Evolutionary conservation across 1,140 invertebrate species (phyloP), one percentile per base, ranked within the genome.

Genomic region (Zaprionus vittiger): DNA sequence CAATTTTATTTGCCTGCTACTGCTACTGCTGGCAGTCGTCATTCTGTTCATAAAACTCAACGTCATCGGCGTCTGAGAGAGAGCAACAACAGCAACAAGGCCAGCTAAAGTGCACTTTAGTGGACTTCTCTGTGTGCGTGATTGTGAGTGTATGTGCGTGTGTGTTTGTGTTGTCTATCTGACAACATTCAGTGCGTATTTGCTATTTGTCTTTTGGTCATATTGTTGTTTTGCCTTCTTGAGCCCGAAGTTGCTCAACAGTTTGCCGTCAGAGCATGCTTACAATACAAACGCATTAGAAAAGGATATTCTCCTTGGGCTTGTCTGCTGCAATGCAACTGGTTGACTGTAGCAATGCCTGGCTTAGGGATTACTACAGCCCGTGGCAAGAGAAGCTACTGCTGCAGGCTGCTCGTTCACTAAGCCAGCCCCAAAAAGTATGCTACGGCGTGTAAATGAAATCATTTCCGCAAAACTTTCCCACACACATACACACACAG

Each of bases 41-140:
- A 77, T 72, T 84, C 79, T 69, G 83, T 89, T 87, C 81, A 89
- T 84, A 87, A 81, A 84, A 81, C 84, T 81, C 75, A 66, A 81
- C 83, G 74, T 87, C 83, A 87, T 89, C 83, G 80, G 67, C 68
- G 81, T 81, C 84, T 89, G 83, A 79, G 59, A 69, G 31, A 34
- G 31, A 34, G 41, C 54, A 68, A 61, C 62, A 59, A 52, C 71
- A 62, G 61, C 61, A 66, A 62, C 37, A 66, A 44, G 22, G 62
- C 34, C 74, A 68, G 65, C 83, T 81, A 74, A 81, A 89, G 84
- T 90, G 84, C 84, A 89, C 84, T 89, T 89, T 79, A 79, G 79
- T 67, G 81, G 81, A 84, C 83, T 81, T 87, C 77, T 61, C 72
- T 79, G 83, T 87, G 60, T 87, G 77, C 59, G 59, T 83, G 66